A percentile compares a stretch with the other conserved stretches of the same genome.
These are phyloP conservation scores for Syrista parreyssii DNA, from an alignment of 2,888 invertebrate species.

Conservation along the genomic window DNA sequence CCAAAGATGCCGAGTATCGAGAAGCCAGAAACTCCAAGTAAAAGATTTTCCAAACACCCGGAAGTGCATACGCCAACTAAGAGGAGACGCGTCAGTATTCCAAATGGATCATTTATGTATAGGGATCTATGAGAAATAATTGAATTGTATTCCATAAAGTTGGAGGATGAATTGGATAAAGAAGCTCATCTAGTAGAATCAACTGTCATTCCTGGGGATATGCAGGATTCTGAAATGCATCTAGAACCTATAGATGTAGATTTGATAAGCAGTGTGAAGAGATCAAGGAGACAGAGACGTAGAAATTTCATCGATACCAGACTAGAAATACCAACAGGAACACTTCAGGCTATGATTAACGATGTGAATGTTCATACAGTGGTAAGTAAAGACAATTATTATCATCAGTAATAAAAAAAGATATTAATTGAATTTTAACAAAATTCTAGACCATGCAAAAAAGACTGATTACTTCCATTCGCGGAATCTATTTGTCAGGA, in stretches of 20 bases:
- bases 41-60: conserved; percentile 9
- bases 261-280: background rate
- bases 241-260: background rate
- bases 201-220: background rate
- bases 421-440: background rate
- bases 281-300: background rate
- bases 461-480: background rate
- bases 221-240: background rate
- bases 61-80: conserved; percentile 25
- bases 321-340: background rate
- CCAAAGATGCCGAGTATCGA: background rate
- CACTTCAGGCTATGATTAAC: background rate
- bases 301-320: background rate
- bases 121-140: conserved; percentile 1
- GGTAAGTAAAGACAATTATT: background rate
- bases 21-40: conserved; percentile 14
- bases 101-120: background rate
- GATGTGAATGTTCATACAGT: background rate
- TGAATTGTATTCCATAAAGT: background rate
- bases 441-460: background rate
- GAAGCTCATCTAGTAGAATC: background rate
- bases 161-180: background rate
- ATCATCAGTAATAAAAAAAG: background rate
- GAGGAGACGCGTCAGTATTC: conserved; percentile 20
- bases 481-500: background rate